Base-by-base conservation (phyloP, 2,113 vertebrate species). In the Dermatemys mawii region DNA sequence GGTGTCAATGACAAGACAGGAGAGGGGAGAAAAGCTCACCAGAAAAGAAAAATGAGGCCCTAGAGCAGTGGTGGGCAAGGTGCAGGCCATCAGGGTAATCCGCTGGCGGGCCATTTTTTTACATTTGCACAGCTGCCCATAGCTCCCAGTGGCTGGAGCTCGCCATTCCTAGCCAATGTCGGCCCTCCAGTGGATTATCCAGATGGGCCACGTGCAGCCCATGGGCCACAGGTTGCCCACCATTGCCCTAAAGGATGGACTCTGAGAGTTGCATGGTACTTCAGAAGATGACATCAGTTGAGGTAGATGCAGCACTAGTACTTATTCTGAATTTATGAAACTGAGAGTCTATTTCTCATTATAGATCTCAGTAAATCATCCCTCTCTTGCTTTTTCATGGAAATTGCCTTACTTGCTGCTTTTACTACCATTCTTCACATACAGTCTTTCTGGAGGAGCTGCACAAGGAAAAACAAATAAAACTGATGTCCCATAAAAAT, bases 261-360 rank as follows among this genome's bases (percentile, higher is more conserved):
- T 70, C 49, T 0, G 11, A 92, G 78, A 41, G 53, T 63, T 0
- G 0, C 0, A 1, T 26, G 80, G 87, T 32, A 5, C 84, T 91
- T 46, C 11, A 35, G 79, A 41, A 91, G 80, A 90, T 38, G 46
- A 88, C 87, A 82, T 90, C 83, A 63, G 0, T 2, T 79, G 79
- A 87, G 70, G 83, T 22, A 89, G 83, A 83, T 38, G 63, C 88
- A 92, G 50, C 51, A 50, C 49, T 86, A 88, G 89, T 53, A 87
- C 51, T 94, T 86, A 35, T 4, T 0, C 21, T 13, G 87, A 93
- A 96, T 95, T 95, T 95, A 94, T 90, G 93, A 70, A 97, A 91
- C 38, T 8, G 26, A 48, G 84, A 91, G 90, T 94, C 92, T 81
- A 4, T 89, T 94, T 86, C 89, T 93, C 83, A 89, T 88, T 90